Evolutionary conservation across 2,113 vertebrate species (phyloP), one percentile per base, ranked within the genome.

Genomic region (Sardina pilchardus): DNA sequence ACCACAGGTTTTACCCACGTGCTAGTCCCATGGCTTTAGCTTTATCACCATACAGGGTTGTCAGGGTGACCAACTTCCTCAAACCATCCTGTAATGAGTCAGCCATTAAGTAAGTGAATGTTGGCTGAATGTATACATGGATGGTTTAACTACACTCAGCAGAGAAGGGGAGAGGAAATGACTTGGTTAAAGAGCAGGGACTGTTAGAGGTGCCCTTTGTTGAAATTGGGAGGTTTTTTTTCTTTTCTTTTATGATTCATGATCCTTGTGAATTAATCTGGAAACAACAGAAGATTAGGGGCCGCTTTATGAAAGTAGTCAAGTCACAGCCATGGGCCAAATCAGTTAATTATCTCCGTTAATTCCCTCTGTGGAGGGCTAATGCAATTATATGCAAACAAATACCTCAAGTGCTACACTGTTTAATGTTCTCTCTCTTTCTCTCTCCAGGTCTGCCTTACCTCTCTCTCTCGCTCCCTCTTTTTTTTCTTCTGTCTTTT

Each of bases 371-470:
- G 92, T 90, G 90, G 89, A 84, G 71, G 89, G 88, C 89, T 93
- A 91, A 93, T 94, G 90, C 89, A 94, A 94, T 94, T 92, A 93
- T 82, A 90, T 89, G 90, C 89, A 89, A 94, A 94, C 86, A 93
- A 90, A 94, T 92, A 91, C 81, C 88, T 89, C 88, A 88, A 89
- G 87, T 89, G 85, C 92, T 86, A 89, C 87, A 92, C 89, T 91
- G 88, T 59, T 86, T 88, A 78, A 78, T 78, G 30, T 86, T 88
- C 44, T 83, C 88, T 86, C 26, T 56, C 45, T 67, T 48, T 30
- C 16, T 81, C 84, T 56, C 84, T 42, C 8, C 71, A 59, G 34
- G 87, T 85, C 84, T 87, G 81, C 42, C 59, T 16, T 83, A 87
- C 85, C 24, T 59, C 34, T 50, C 56, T 30, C 8, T 81, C 84